Percentiles rank a stretch among this genome's conserved stretches.
Conservation (phyloP, 2,113 vertebrate species). For the Furnarius figulus region DNA sequence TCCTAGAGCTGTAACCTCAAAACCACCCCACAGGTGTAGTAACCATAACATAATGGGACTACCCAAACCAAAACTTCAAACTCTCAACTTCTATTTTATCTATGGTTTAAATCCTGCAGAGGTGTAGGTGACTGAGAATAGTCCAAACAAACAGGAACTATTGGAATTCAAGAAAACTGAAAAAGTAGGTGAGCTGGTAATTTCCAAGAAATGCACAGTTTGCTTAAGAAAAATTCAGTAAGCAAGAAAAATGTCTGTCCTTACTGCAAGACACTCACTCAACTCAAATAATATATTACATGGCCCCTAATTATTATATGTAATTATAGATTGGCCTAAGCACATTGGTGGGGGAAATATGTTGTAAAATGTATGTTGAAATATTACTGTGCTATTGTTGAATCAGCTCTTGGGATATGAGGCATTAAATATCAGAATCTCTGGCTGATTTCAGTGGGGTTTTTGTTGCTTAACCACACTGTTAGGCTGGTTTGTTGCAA, state of each 20-base stretch:
- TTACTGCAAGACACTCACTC: background rate
- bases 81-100: background rate
- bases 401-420: background rate
- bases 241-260: background rate
- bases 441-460: background rate
- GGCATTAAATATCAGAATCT: background rate
- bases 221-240: background rate
- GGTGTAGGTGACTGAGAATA: background rate
- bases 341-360: background rate
- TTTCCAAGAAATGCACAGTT: background rate
- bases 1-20: background rate
- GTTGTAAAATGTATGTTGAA: conserved; percentile 11
- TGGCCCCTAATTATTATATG: background rate
- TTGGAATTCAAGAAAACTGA: background rate
- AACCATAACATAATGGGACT: background rate
- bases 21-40: background rate
- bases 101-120: background rate
- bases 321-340: conserved; percentile 32
- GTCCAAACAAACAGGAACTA: background rate
- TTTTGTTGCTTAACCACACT: conserved; percentile 12
- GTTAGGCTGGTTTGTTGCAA: background rate
- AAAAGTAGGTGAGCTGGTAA: background rate
- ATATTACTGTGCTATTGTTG: conserved; percentile 20
- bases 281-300: background rate
- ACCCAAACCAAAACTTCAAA: background rate